Base-by-base conservation (phyloP, 2,113 vertebrate species). In the Manacus vitellinus region DNA sequence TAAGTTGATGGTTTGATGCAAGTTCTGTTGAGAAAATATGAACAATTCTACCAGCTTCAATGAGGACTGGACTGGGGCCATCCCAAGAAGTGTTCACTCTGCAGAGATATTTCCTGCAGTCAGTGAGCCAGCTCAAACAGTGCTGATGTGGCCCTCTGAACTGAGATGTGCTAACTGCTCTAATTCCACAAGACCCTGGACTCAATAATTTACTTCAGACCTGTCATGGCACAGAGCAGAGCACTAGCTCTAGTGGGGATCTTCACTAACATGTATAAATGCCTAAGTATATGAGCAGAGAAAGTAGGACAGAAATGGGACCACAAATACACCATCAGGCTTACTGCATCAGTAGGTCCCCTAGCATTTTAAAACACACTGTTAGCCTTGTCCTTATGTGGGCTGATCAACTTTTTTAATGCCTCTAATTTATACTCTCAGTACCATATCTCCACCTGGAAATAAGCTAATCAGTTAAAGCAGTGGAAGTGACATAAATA, bases 131-230 rank as follows among this genome's bases (percentile, higher is more conserved):
- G 94, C 58, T 61, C 86, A 85, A 90, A 89, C 83, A 92, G 63
- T 88, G 91, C 92, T 93, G 87, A 96, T 96, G 96, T 96, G 96
- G 96, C 92, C 83, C 70, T 87, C 91, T 12, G 0, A 95, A 91
- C 11, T 1, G 6, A 4, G 11, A 84, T 61, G 51, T 49, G 79
- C 88, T 78, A 77, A 81, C n/a, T 85, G 58, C 62, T 91, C 70
- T 37, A 44, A 56, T 52, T 43, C 47, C 73, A 63, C 51, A 88
- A 63, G 52, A 31, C 61, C 77, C 47, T 8, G 17, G 43, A 28
- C 43, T 66, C 31, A 19, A 1, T 58, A 22, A 68, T 71, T 67
- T 89, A 31, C 43, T 85, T 74, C 52, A 89, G 52, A 75, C 13
- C 61, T 49, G 73, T 13, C 19, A 4, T 28, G 51, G 83, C 65